These are phyloP conservation scores for Varanus salvator DNA, from an alignment of 2,113 vertebrate species.

Conservation along the genomic window DNA sequence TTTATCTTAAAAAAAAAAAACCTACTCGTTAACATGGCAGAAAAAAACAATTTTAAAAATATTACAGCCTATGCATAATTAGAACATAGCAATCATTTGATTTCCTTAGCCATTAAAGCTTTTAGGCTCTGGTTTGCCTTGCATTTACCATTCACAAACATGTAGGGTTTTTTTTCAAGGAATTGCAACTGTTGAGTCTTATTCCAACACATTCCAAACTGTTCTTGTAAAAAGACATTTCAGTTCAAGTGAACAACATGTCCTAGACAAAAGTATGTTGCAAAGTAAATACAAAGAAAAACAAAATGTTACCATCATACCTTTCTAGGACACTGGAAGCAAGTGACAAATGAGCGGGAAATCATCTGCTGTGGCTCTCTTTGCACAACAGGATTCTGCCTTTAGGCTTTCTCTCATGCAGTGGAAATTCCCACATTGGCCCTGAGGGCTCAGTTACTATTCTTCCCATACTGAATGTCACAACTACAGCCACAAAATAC, in stretches of 20 bases:
- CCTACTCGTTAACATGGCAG: constrained; percentile 64
- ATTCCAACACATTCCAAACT: constrained; percentile 73
- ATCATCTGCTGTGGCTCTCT: constrained; percentile 31
- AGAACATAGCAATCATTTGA: constrained; percentile 62
- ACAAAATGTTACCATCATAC: constrained; percentile 50
- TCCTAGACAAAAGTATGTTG: constrained; percentile 59
- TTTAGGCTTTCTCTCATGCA: constrained; percentile 23
- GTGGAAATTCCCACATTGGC: constrained; percentile 44
- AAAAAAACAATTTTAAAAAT: constrained; percentile 57
- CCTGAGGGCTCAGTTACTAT: constrained; percentile 26
- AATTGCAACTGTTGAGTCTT: constrained; percentile 65
- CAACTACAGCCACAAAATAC: constrained; percentile 7
- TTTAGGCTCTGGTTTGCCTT: constrained; percentile 61
- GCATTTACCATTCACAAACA: constrained; percentile 45
- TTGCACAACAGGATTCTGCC: constrained; percentile 35
- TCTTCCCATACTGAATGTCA: constrained; percentile 28
- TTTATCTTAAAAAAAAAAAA: constrained; percentile 61
- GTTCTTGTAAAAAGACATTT: constrained; percentile 71
- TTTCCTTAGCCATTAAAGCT: constrained; percentile 39
- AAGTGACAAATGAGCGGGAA: constrained; percentile 39
- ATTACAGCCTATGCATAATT: constrained; percentile 32
- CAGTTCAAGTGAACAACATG: constrained; percentile 66
- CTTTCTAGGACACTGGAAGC: constrained; percentile 60
- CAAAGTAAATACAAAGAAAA: constrained; percentile 39
- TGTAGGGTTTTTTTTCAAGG: constrained; percentile 60